Evolutionary conservation across 2,797 vertebrate genomes (phyloP).

Genomic region (Sarcoramphus papa): DNA sequence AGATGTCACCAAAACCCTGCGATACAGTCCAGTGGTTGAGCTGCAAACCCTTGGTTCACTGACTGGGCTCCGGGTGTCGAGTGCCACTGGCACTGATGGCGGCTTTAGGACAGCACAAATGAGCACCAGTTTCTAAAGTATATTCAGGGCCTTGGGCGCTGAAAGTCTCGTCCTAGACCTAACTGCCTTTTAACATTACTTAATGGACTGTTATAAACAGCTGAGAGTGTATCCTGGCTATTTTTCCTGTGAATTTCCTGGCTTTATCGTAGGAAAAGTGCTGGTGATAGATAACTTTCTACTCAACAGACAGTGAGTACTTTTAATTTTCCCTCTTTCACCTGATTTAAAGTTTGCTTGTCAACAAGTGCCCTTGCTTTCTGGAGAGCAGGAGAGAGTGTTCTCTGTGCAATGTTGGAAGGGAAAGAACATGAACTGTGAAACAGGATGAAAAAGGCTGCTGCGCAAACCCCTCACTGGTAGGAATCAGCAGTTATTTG

Average conservation of each 20-base stretch:
- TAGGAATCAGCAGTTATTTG: background rate
- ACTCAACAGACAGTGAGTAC: background rate
- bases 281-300: background rate
- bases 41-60: background rate
- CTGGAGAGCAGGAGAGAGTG: background rate
- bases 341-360: background rate
- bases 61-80: background rate
- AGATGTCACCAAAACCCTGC: background rate
- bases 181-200: background rate
- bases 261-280: background rate
- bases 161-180: background rate
- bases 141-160: too few species aligned
- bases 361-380: background rate
- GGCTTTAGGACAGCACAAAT: background rate
- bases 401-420: background rate
- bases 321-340: background rate
- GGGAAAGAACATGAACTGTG: background rate
- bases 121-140: background rate
- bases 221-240: background rate
- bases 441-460: background rate
- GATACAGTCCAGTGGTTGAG: rapidly evolving
- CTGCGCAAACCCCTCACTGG: background rate
- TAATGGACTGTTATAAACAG: background rate
- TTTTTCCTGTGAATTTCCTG: background rate
- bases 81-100: background rate